A percentile compares a stretch with the other conserved stretches of the same genome.
Evolutionary conservation across 2,113 vertebrate genomes (phyloP).

Genomic region (Pantherophis guttatus): DNA sequence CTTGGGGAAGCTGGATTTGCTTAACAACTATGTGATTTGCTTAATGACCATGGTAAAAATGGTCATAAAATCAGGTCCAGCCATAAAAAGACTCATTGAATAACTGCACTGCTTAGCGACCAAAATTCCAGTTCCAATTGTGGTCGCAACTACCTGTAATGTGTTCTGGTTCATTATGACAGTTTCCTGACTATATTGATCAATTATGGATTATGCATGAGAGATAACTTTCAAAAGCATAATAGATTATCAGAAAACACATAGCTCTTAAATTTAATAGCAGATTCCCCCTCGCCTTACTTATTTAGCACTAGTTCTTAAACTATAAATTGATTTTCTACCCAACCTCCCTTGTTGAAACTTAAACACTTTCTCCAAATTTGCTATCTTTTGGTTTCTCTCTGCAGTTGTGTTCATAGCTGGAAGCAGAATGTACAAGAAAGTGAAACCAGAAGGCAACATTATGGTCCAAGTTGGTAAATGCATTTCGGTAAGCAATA

Average conservation of each 20-base stretch:
- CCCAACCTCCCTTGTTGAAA: not conserved
- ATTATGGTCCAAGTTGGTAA: conserved; percentile 82
- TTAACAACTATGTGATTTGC: not conserved
- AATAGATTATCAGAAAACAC: not conserved
- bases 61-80: not conserved
- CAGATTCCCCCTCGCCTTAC: not conserved
- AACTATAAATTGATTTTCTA: not conserved
- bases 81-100: not conserved
- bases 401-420: conserved; percentile 83
- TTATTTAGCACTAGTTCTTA: not conserved
- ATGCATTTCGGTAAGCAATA: conserved; percentile 85
- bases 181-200: not conserved
- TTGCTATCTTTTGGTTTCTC: conserved; percentile 18
- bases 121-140: not conserved
- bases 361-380: not conserved
- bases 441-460: conserved; percentile 86
- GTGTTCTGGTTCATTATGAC: not conserved
- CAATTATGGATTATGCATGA: not conserved
- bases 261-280: not conserved
- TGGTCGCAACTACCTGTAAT: not conserved
- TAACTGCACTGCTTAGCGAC: not conserved
- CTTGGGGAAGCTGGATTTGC: not conserved
- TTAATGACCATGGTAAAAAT: not conserved
- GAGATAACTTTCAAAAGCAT: not conserved
- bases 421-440: conserved; percentile 90